phyloP scores from a whole-genome alignment of 2,797 vertebrate species.

The Scarus forsteni region DNA sequence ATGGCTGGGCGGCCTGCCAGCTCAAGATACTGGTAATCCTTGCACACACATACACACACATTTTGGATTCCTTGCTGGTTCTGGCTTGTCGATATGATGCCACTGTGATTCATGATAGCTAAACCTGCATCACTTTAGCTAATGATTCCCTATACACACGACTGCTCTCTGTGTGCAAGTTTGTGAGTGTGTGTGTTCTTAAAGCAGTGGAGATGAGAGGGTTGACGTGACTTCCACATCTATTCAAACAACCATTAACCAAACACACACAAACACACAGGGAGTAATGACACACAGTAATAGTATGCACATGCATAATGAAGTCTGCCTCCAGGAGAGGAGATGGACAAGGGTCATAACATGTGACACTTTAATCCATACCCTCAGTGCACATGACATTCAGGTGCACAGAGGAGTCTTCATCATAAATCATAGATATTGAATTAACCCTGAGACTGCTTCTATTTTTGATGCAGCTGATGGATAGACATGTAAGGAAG shows the following conservation, averaged over 20 bases:
- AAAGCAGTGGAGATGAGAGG: slow-evolving; percentile 62
- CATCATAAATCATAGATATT: slow-evolving; percentile 6
- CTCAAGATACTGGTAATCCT: slow-evolving; percentile 75
- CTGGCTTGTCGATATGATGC: slow-evolving; percentile 84
- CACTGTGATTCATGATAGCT: slow-evolving; percentile 85
- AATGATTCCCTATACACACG: slow-evolving; percentile 83
- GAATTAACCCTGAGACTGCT: background rate
- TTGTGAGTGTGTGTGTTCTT: slow-evolving; percentile 20
- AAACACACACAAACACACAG: slow-evolving; percentile 44
- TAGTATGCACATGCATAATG: slow-evolving; percentile 77
- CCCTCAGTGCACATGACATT: slow-evolving; percentile 40
- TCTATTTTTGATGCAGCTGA: background rate
- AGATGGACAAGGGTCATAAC: slow-evolving; percentile 55
- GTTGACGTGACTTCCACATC: slow-evolving; percentile 78
- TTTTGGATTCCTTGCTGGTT: slow-evolving; percentile 73
- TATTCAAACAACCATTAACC: slow-evolving; percentile 77
- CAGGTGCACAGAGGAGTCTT: slow-evolving; percentile 28
- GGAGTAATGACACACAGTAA: slow-evolving; percentile 53
- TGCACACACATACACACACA: slow-evolving; percentile 51
- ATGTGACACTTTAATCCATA: slow-evolving; percentile 49
- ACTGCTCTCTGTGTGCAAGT: slow-evolving; percentile 35
- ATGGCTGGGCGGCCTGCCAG: slow-evolving; percentile 72
- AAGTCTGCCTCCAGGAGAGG: slow-evolving; percentile 24
- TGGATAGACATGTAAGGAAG: background rate
- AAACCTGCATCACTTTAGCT: slow-evolving; percentile 84